Evolutionary conservation across 2,113 vertebrate genomes (phyloP), one percentile per base, ranked within the genome.

Genomic region (Nothoprocta pentlandii): DNA sequence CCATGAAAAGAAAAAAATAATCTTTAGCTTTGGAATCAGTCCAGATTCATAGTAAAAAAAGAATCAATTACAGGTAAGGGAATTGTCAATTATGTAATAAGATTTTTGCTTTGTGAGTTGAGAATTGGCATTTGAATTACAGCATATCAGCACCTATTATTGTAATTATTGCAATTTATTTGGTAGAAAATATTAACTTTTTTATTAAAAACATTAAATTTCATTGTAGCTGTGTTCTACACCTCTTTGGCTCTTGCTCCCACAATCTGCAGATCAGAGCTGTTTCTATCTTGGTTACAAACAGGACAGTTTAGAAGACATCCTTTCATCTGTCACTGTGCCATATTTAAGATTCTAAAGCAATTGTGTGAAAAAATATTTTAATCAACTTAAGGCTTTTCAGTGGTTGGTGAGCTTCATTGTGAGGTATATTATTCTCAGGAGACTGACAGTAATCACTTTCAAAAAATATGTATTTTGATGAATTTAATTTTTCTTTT

Each of bases 21-120:
- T 64, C 4, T 5, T 0, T 0, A 58, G 6, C 34, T 70, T 47
- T 78, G 6, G 5, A 89, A 74, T 78, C 0, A 46, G 41, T 80
- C 10, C 21, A 56, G 23, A 41, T 7, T 36, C 61, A 30, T 6
- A 2, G 6, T 41, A 42, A 58, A 22, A 44, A 51, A 66, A 63
- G 14, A 47, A 64, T 12, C 8, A 47, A 17, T 58, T 58, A 58
- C 17, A 58, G 28, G 54, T 32, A 32, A 58, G 16, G 28, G 30
- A 17, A 58, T 58, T 58, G 32, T 58, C 28, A 58, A 4, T 58
- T 56, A 23, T 12, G 3, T 61, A 69, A 54, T 5, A 32, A 77
- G 44, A 46, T 1, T 46, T 85, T 34, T 66, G 3, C 3, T 47
- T 53, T 73, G 6, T 26, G 3, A 32, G 16, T 26, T 56, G n/a